Conservation (phyloP, 2,888 invertebrate genomes). For the Sarcophaga subvicina region DNA sequence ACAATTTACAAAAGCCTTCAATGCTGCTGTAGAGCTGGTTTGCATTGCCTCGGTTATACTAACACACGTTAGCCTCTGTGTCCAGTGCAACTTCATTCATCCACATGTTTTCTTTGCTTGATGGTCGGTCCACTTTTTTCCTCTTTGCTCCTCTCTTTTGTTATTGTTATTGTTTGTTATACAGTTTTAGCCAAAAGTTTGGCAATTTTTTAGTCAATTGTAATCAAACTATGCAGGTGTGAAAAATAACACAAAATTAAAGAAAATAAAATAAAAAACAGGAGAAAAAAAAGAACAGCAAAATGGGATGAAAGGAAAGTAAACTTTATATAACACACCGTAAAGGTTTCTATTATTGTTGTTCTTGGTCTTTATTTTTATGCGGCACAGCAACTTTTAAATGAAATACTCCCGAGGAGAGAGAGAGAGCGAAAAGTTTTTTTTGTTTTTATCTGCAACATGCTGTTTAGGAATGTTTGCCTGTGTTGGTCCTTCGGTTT, state of each 20-base stretch:
- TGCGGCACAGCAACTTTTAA: slow-evolving; percentile 30
- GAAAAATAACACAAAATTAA: slow-evolving; percentile 30
- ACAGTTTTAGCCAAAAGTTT: slow-evolving; percentile 43
- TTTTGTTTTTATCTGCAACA: too few relatives aligned
- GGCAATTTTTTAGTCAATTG: slow-evolving; percentile 36
- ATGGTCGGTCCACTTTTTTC: neutral
- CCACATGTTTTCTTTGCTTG: too few relatives aligned
- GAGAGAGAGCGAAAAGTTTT: too few relatives aligned
- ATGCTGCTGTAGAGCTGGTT: too few relatives aligned
- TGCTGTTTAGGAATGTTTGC: too few relatives aligned
- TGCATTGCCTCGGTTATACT: too few relatives aligned
- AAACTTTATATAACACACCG: slow-evolving; percentile 46
- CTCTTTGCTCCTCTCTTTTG: neutral
- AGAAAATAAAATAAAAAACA: slow-evolving; percentile 22
- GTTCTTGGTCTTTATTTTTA: slow-evolving; percentile 39
- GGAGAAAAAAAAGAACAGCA: neutral
- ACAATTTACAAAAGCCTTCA: too few relatives aligned
- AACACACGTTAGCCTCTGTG: too few relatives aligned
- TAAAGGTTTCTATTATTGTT: neutral
- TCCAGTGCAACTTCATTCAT: too few relatives aligned
- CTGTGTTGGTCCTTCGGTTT: too few relatives aligned
- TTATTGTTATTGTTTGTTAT: neutral
- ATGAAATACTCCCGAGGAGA: too few relatives aligned
- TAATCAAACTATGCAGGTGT: slow-evolving; percentile 50
- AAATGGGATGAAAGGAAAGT: slow-evolving; percentile 14